Base-by-base conservation (phyloP, 2,888 invertebrate species). In the Pyrochroa serraticornis region DNA sequence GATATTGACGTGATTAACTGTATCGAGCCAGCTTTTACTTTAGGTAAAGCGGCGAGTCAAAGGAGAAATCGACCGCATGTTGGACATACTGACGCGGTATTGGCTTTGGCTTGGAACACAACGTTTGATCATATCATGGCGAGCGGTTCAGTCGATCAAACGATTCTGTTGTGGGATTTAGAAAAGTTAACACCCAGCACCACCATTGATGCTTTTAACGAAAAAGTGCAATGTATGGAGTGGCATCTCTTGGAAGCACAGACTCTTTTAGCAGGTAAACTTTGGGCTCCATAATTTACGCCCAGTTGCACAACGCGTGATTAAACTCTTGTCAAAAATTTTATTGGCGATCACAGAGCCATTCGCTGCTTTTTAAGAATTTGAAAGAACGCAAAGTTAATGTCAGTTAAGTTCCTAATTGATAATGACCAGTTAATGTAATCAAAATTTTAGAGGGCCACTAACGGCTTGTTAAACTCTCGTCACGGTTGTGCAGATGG, bases 1-100 rank as follows among this genome's bases (percentile, higher is more conserved):
- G 97, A 98, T 79, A 79, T 98, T 38, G 97, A 98, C 79, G 84
- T 98, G 56, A 89, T 97, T 64, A 94, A 97, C 75, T 89, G 90
- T 55, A 81, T 97, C 36, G 95, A 95, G 73, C 95, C 98, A 0
- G 90, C 90, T 0, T 92, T 90, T 74, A 89, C 87, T 67, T 82
- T 98, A 22, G 92, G 92, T 5, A 84, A 84, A 61, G 89, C 88
- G 68, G 85, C 86, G 1, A 90, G 83, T 72, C 90, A 88, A 71
- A 92, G 89, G 77, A 90, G 87, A 69, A 87, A 88, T 64, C 86
- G 84, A 33, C 84, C 85, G 69, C 80, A 84, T 10, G 76, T 84
- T 10, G 95, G 95, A 0, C 97, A 97, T 75, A 90, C 83, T 57
- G 93, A 95, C 77, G 95, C 97, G 12, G 95, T 98, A 0, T 81